These are phyloP conservation scores for Dolichopus griseipennis DNA, from an alignment of 2,888 invertebrate genomes.

Conservation along the genomic window DNA sequence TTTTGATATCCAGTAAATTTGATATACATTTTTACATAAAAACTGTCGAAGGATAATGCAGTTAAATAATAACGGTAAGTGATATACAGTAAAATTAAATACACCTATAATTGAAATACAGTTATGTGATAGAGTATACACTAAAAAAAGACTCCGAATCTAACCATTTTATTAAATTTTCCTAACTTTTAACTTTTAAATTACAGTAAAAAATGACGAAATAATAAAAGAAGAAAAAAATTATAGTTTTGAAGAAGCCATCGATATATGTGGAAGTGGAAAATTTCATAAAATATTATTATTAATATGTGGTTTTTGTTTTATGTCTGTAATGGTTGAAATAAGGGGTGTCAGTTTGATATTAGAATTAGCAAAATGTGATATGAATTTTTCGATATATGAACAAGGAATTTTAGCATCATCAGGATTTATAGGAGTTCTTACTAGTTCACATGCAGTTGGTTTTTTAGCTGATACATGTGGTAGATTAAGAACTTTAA, in stretches of 20 bases:
- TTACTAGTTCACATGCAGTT: conserved; percentile 69
- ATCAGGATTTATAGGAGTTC: conserved; percentile 59
- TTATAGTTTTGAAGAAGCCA: conserved; percentile 38
- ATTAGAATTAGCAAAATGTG: conserved; percentile 59
- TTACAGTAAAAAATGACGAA: neutral
- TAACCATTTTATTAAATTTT: neutral
- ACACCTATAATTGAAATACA: too few relatives aligned
- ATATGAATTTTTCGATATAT: conserved; percentile 51
- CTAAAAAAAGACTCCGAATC: too few relatives aligned
- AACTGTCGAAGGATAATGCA: too few relatives aligned
- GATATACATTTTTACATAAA: too few relatives aligned
- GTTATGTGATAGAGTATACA: too few relatives aligned
- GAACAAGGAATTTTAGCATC: conserved; percentile 57
- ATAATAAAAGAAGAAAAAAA: conserved; percentile 13
- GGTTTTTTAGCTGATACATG: conserved; percentile 67
- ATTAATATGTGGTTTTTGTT: conserved; percentile 52
- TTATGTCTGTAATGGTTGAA: conserved; percentile 61
- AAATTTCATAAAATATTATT: conserved; percentile 53
- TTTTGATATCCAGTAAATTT: too few relatives aligned
- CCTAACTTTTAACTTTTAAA: neutral
- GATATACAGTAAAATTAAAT: too few relatives aligned
- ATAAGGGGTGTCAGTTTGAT: conserved; percentile 57
- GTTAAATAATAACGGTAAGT: too few relatives aligned
- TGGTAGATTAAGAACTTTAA: conserved; percentile 56
- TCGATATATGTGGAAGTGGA: conserved; percentile 48